These are phyloP conservation scores for Falco novaeseelandiae DNA, from an alignment of 2,797 vertebrate species.

Conservation along the genomic window DNA sequence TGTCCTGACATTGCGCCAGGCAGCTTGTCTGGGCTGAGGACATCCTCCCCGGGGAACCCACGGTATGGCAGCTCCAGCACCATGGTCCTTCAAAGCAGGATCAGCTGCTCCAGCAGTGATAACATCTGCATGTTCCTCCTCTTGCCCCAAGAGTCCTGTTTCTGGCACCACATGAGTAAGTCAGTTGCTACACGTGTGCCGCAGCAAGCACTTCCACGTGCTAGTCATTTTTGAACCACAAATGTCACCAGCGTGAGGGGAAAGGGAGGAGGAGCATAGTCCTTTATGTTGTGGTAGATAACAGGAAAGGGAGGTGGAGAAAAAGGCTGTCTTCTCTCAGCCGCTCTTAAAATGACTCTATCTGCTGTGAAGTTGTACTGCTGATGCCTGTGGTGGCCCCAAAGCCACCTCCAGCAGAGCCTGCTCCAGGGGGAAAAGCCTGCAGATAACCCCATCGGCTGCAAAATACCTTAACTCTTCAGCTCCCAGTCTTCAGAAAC, in stretches of 20 bases:
- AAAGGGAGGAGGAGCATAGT: background rate
- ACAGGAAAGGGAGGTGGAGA: background rate
- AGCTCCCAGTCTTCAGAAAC: background rate
- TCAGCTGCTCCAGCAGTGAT: background rate
- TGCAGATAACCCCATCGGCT: background rate
- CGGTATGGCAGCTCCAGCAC: fast-evolving
- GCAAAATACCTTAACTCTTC: background rate
- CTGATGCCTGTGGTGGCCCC: background rate
- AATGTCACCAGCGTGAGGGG: fast-evolving
- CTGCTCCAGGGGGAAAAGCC: background rate
- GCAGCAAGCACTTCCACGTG: background rate
- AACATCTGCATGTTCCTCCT: background rate
- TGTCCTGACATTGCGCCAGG: background rate
- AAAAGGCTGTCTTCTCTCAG: background rate
- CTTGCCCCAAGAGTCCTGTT: fast-evolving
- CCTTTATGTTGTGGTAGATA: background rate
- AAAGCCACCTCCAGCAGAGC: background rate
- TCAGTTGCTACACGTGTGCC: fast-evolving
- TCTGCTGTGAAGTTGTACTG: background rate
- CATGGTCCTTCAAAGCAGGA: background rate
- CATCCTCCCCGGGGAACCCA: background rate
- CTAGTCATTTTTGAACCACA: background rate
- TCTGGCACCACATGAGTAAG: background rate
- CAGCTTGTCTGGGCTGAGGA: background rate
- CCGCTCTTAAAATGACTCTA: background rate